Evolutionary conservation across 2,888 invertebrate species (phyloP).

Genomic region (Gerris lacustris): DNA sequence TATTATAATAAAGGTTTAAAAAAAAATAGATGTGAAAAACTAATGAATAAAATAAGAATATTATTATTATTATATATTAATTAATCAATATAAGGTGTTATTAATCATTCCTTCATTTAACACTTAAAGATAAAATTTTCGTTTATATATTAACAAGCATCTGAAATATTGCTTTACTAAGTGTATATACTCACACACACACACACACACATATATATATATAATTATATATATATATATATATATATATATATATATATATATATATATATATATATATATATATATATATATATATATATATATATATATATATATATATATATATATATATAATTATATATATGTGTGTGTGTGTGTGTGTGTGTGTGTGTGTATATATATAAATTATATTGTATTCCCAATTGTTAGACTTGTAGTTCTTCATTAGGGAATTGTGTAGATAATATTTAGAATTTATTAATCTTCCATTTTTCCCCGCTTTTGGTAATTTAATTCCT

Average conservation of each 20-base stretch:
- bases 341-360: background rate
- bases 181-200: too few relatives aligned
- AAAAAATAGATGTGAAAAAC: background rate
- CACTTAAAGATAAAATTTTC: too few relatives aligned
- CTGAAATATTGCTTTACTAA: too few relatives aligned
- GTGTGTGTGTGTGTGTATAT: background rate
- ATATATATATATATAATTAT: background rate
- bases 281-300: conserved; percentile 1
- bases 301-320: conserved; percentile 1
- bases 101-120: too few relatives aligned
- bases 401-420: too few relatives aligned
- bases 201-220: background rate
- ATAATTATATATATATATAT: conserved; percentile 1
- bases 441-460: too few relatives aligned
- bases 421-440: too few relatives aligned
- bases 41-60: background rate
- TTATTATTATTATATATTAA: background rate
- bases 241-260: conserved; percentile 1
- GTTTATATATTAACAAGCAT: too few relatives aligned
- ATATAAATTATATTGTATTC: background rate
- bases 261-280: conserved; percentile 1
- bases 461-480: too few relatives aligned
- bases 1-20: too few relatives aligned
- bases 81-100: too few relatives aligned
- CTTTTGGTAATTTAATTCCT: too few relatives aligned